phyloP scores from a whole-genome alignment of 2,113 vertebrate species.

The Neopipo cinnamomea region DNA sequence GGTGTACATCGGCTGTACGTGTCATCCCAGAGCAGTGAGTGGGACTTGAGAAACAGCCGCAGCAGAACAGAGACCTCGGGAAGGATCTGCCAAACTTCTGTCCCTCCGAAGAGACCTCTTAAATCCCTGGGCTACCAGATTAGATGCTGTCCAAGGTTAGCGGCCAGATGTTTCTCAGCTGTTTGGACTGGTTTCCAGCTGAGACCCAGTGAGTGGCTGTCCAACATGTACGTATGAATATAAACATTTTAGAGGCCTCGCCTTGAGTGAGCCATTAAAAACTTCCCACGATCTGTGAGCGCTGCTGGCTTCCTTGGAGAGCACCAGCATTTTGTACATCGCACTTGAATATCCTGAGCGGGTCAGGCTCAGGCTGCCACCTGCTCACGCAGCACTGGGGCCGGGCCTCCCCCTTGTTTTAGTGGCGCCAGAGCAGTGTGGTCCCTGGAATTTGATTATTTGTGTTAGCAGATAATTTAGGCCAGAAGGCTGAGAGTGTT shows the following conservation, averaged over 20 bases:
- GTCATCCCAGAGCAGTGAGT: background rate
- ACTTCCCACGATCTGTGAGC: constrained; percentile 68
- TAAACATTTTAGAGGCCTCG: constrained; percentile 58
- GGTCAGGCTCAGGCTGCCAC: constrained; percentile 54
- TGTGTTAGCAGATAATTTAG: constrained; percentile 80
- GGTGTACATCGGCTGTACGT: fast-evolving
- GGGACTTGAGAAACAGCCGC: background rate
- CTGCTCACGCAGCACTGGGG: constrained; percentile 31
- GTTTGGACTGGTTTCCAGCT: constrained; percentile 65
- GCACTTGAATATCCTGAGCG: background rate
- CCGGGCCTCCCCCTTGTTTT: background rate
- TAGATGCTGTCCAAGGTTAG: constrained; percentile 68
- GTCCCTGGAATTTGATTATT: constrained; percentile 76
- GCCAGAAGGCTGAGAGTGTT: constrained; percentile 70
- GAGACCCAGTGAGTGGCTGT: constrained; percentile 53
- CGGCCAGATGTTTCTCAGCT: constrained; percentile 75
- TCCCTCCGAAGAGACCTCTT: constrained; percentile 29
- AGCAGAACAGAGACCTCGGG: background rate
- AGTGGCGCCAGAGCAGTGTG: constrained; percentile 66
- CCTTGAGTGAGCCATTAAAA: constrained; percentile 66
- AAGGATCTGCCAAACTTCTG: constrained; percentile 51
- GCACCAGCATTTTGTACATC: background rate
- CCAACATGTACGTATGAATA: constrained; percentile 61
- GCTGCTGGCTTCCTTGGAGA: constrained; percentile 47
- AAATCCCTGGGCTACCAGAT: constrained; percentile 70